Conservation (phyloP, 2,888 invertebrate species). For the Iphiclides podalirius region DNA sequence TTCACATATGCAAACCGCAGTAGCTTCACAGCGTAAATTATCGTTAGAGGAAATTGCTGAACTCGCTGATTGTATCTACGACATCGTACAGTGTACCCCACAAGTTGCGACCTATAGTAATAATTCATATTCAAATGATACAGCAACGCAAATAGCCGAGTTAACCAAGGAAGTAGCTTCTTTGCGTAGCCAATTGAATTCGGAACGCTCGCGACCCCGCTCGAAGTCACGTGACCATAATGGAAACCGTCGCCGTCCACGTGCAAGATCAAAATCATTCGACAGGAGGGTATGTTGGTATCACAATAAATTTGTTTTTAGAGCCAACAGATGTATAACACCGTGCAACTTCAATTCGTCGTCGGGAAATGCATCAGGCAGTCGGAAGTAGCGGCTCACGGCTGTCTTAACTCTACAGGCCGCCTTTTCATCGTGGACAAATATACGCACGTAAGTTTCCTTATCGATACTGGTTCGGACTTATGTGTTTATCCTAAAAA, state of each 20-base stretch:
- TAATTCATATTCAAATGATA: neutral
- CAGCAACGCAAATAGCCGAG: constrained; percentile 14
- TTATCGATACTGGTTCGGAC: too few species aligned
- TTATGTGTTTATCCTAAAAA: too few species aligned
- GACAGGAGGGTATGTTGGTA: constrained; percentile 24
- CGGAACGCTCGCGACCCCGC: neutral
- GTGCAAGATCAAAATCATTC: neutral
- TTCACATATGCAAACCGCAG: constrained; percentile 18
- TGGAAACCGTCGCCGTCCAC: neutral
- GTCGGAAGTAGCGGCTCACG: constrained; percentile 35
- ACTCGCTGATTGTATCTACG: constrained; percentile 23
- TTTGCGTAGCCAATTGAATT: neutral
- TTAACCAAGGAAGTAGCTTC: neutral
- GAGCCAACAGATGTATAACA: constrained; percentile 25
- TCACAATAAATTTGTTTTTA: constrained; percentile 23
- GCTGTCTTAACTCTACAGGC: constrained; percentile 27
- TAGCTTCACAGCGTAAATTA: constrained; percentile 19
- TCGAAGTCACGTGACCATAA: constrained; percentile 1
- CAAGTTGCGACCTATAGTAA: constrained; percentile 3
- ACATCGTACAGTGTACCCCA: constrained; percentile 18
- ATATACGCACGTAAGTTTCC: constrained; percentile 28
- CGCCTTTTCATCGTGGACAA: constrained; percentile 34
- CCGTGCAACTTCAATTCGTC: constrained; percentile 27
- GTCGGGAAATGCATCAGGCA: constrained; percentile 30
- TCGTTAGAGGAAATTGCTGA: constrained; percentile 15